Evolutionary conservation across 2,113 vertebrate genomes (phyloP).

Genomic region (Mobula birostris): DNA sequence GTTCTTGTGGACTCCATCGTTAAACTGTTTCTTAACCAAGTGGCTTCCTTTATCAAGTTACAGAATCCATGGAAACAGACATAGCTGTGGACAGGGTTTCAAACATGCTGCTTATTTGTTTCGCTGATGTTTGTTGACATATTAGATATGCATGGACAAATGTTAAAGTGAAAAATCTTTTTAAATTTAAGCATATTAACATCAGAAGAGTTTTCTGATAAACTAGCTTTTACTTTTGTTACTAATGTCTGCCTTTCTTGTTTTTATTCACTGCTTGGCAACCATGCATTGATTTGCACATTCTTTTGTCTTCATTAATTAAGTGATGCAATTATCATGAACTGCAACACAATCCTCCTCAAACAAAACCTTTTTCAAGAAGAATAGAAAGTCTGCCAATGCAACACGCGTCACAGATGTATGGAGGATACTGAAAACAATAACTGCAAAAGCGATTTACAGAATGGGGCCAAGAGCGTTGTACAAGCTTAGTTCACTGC

Average conservation of each 20-base stretch:
- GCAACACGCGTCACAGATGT: constrained; percentile 76
- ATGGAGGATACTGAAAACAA: constrained; percentile 71
- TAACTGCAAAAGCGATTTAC: constrained; percentile 69
- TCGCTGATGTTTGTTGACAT: constrained; percentile 71
- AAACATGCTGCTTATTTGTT: constrained; percentile 71
- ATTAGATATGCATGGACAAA: constrained; percentile 68
- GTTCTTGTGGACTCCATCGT: constrained; percentile 52
- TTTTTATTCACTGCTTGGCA: constrained; percentile 71
- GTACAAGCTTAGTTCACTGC: constrained; percentile 61
- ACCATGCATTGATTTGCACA: constrained; percentile 72
- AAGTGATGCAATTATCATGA: constrained; percentile 79
- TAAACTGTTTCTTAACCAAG: constrained; percentile 76
- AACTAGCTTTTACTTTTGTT: constrained; percentile 73
- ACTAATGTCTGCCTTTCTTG: constrained; percentile 65
- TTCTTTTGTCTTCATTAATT: constrained; percentile 77
- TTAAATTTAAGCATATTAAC: constrained; percentile 68
- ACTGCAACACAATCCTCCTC: constrained; percentile 63
- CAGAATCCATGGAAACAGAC: constrained; percentile 68
- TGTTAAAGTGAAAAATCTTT: constrained; percentile 71
- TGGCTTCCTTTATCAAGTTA: constrained; percentile 74
- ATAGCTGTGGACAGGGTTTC: constrained; percentile 29
- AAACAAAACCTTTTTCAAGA: constrained; percentile 64
- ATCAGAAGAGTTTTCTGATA: constrained; percentile 70
- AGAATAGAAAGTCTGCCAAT: constrained; percentile 77
- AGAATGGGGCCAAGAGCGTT: constrained; percentile 67